phyloP scores from a whole-genome alignment of 1,140 invertebrate species.

The Brachionus angularis region DNA sequence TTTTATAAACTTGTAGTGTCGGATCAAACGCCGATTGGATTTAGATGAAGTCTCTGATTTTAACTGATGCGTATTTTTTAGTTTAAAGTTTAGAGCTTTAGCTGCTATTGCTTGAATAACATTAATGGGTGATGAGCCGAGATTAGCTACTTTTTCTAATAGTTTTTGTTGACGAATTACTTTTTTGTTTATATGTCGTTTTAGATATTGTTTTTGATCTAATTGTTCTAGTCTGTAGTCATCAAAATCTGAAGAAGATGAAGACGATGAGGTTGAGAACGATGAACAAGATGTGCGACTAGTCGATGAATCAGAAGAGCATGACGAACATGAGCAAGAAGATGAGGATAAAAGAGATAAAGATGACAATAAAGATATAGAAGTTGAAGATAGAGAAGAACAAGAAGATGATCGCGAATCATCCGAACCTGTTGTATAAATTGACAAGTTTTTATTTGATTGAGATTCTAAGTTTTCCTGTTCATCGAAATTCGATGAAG shows the following conservation, averaged over 20 bases:
- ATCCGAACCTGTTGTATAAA: conserved; percentile 6
- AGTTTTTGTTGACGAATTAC: conserved; percentile 12
- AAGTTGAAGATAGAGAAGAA: not conserved
- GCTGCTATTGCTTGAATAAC: conserved; percentile 34
- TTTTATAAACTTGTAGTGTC: not conserved
- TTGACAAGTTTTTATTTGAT: conserved; percentile 16
- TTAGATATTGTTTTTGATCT: not conserved
- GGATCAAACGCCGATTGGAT: not conserved
- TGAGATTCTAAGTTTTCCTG: conserved; percentile 29
- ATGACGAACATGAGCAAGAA: not conserved
- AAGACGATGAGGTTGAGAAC: not conserved
- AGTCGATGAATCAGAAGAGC: too few species aligned
- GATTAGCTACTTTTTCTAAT: conserved; percentile 37
- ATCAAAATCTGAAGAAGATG: not conserved
- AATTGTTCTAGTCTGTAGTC: not conserved
- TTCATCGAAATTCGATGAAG: conserved; percentile 29
- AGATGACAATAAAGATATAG: not conserved
- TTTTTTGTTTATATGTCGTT: conserved; percentile 29
- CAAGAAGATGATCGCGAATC: not conserved
- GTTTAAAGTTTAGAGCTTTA: conserved; percentile 40
- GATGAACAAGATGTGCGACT: too few species aligned
- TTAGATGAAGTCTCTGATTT: not conserved
- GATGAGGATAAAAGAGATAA: conserved; percentile 20
- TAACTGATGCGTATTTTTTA: not conserved
- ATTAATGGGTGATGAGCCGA: conserved; percentile 42